Percentiles rank a stretch among this genome's conserved stretches.
phyloP scores from a whole-genome alignment of 2,113 vertebrate species.

The Cygnus buccinator region DNA sequence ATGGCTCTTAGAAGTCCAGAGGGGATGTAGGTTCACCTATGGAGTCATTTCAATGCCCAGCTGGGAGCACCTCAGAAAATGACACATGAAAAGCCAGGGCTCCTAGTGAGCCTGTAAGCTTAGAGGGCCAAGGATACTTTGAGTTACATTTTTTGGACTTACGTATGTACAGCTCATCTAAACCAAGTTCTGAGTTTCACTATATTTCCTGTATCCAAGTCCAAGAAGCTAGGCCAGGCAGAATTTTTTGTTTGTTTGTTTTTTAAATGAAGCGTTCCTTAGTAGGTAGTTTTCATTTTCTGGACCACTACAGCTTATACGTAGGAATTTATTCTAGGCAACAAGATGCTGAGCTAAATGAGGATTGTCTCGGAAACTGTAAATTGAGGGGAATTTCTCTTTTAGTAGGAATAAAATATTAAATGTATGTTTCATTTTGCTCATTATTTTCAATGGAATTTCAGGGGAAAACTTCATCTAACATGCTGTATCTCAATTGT shows the following conservation, averaged over 20 bases:
- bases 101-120: not conserved
- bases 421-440: not conserved
- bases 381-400: not conserved
- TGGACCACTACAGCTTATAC: not conserved
- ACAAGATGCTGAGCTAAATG: not conserved
- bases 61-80: not conserved
- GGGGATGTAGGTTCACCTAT: accelerated
- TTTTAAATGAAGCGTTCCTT: not conserved
- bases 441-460: not conserved
- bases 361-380: not conserved
- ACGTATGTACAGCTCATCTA: not conserved
- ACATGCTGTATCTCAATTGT: not conserved
- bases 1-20: not conserved
- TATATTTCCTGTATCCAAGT: not conserved
- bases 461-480: not conserved
- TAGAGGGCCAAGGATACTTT: not conserved
- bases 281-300: not conserved
- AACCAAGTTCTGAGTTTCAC: not conserved
- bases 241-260: no score
- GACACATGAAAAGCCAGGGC: not conserved
- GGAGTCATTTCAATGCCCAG: not conserved
- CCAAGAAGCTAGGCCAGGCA: not conserved
- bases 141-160: not conserved
- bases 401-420: not conserved
- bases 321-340: not conserved